phyloP scores from a whole-genome alignment of 2,888 invertebrate species.

The Hoplodrina blanda region DNA sequence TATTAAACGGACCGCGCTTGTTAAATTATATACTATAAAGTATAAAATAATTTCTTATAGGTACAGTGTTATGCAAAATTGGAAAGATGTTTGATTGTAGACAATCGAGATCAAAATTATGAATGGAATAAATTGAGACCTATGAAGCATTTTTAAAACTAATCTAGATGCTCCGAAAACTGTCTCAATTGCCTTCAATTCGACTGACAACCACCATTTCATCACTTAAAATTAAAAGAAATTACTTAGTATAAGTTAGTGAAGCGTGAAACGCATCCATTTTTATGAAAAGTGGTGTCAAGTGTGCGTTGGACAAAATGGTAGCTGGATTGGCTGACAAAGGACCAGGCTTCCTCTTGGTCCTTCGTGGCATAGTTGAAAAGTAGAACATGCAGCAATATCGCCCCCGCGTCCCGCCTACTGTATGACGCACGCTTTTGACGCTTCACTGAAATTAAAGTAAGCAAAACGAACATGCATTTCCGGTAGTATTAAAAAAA shows the following conservation, averaged over 20 bases:
- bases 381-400: constrained; percentile 10
- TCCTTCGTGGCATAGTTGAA: constrained; percentile 13
- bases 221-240: constrained; percentile 5
- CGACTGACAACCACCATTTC: constrained; percentile 4
- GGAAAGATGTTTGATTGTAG: constrained; percentile 15
- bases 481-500: constrained; percentile 22
- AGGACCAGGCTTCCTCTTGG: neutral
- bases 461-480: constrained; percentile 16
- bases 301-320: constrained; percentile 5
- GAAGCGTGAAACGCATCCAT: constrained; percentile 29
- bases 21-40: constrained; percentile 23
- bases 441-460: constrained; percentile 4
- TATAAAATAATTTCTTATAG: constrained; percentile 13
- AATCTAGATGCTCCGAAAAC: neutral
- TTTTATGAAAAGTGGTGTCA: neutral
- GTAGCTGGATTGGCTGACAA: constrained; percentile 12
- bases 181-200: neutral
- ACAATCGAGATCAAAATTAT: neutral
- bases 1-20: constrained; percentile 46
- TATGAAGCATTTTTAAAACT: neutral
- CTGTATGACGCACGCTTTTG: neutral
- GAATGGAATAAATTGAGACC: neutral
- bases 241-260: constrained; percentile 3
- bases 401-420: constrained; percentile 3
- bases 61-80: constrained; percentile 11